Evolutionary conservation across 2,113 vertebrate genomes (phyloP).

Genomic region (Sander vitreus): DNA sequence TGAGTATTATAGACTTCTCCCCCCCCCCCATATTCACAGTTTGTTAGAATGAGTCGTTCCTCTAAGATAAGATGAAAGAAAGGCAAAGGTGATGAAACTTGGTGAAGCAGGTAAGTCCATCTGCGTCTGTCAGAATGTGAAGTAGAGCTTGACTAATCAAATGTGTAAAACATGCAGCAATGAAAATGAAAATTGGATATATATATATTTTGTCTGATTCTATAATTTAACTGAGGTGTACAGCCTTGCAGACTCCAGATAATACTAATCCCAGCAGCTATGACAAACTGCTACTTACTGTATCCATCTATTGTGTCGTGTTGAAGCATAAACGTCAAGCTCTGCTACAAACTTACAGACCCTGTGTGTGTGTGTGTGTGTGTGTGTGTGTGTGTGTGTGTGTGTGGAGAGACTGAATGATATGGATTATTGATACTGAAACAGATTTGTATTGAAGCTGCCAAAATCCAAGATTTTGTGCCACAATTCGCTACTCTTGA

Average conservation of each 20-base stretch:
- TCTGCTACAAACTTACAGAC: conserved; percentile 38
- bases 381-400: neutral
- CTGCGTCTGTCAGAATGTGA: neutral
- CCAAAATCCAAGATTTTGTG: neutral
- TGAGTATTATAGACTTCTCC: conserved; percentile 1
- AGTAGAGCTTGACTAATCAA: conserved; percentile 56
- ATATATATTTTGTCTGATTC: neutral
- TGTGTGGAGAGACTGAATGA: neutral
- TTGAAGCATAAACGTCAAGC: conserved; percentile 37
- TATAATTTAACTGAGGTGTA: neutral
- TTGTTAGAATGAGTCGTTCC: conserved; percentile 22
- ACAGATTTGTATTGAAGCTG: neutral
- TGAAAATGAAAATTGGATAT: conserved; percentile 19
- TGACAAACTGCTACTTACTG: neutral
- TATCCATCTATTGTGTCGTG: neutral
- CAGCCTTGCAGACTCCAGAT: neutral
- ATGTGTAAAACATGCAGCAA: neutral
- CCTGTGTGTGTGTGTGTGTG: conserved; percentile 17
- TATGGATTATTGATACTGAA: neutral
- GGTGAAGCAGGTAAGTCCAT: conserved; percentile 46
- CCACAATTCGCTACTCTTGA: neutral
- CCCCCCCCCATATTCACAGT: conserved; percentile 3
- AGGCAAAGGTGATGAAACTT: neutral
- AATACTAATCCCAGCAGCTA: conserved; percentile 4
- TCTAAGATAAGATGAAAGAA: neutral